Evolutionary conservation across 2,888 invertebrate genomes (phyloP).

Genomic region (Spialia ferax): DNA sequence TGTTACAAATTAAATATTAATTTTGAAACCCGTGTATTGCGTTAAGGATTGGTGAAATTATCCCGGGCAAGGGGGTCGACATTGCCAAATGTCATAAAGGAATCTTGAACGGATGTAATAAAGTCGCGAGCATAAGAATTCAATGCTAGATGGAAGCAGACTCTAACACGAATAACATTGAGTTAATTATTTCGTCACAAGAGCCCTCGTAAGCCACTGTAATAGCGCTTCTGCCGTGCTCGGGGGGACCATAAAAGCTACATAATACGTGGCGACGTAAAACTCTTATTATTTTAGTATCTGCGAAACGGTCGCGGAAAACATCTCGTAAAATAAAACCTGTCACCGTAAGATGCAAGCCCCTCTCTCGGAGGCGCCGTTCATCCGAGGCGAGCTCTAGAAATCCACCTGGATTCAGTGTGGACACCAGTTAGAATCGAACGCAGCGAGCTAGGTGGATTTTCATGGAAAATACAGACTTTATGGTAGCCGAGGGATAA

Average conservation of each 20-base stretch:
- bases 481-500: constrained; percentile 84
- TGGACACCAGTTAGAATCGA: constrained; percentile 80
- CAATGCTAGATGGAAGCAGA: constrained; percentile 63
- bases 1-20: constrained; percentile 7
- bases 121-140: constrained; percentile 64
- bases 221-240: constrained; percentile 80
- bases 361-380: constrained; percentile 61
- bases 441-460: constrained; percentile 75
- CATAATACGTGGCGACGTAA: constrained; percentile 83
- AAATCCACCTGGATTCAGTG: constrained; percentile 81
- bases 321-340: constrained; percentile 84
- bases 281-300: constrained; percentile 86
- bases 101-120: constrained; percentile 56
- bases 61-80: constrained; percentile 13
- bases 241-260: constrained; percentile 79
- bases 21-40: constrained; percentile 20
- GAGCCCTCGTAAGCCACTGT: constrained; percentile 82
- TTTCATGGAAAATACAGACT: constrained; percentile 85
- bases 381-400: constrained; percentile 68
- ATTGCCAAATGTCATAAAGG: constrained; percentile 34
- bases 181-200: constrained; percentile 85
- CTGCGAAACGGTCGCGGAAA: constrained; percentile 81
- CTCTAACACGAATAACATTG: constrained; percentile 76
- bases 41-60: constrained; percentile 19
- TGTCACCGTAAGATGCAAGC: constrained; percentile 72